These are phyloP conservation scores for Ibidorhyncha struthersii DNA, from an alignment of 2,113 vertebrate genomes.

Conservation along the genomic window DNA sequence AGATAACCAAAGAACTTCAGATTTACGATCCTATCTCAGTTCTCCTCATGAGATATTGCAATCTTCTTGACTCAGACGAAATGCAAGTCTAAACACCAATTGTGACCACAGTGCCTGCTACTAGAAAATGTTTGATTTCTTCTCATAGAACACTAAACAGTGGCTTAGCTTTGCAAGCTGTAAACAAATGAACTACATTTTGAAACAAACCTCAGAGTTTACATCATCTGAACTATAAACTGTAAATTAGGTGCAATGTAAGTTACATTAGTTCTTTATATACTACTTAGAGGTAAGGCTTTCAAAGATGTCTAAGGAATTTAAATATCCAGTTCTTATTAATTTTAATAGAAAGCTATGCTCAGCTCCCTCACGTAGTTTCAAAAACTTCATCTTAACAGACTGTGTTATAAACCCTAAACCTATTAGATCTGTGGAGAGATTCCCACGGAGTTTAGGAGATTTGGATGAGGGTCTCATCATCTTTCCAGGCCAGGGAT, in stretches of 20 bases:
- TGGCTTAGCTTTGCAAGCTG: slow-evolving; percentile 9
- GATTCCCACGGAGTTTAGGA: background rate
- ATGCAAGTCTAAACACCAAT: background rate
- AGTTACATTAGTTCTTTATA: slow-evolving; percentile 35
- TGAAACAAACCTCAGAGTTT: slow-evolving; percentile 1
- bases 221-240: slow-evolving; percentile 36
- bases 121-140: slow-evolving; percentile 23
- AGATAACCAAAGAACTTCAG: background rate
- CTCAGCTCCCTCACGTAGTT: slow-evolving; percentile 18
- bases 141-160: background rate
- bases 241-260: slow-evolving; percentile 32
- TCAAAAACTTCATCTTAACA: slow-evolving; percentile 25
- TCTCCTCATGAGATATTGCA: background rate
- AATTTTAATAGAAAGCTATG: background rate
- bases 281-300: background rate
- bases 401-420: background rate
- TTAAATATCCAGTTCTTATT: slow-evolving; percentile 27
- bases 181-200: slow-evolving; percentile 48
- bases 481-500: background rate
- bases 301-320: slow-evolving; percentile 36
- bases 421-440: background rate
- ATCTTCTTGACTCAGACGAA: background rate
- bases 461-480: background rate
- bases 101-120: background rate
- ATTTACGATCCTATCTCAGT: background rate